Evolutionary conservation across 1,140 invertebrate genomes (phyloP), one percentile per base, ranked within the genome.

Genomic region (Apis dorsata): DNA sequence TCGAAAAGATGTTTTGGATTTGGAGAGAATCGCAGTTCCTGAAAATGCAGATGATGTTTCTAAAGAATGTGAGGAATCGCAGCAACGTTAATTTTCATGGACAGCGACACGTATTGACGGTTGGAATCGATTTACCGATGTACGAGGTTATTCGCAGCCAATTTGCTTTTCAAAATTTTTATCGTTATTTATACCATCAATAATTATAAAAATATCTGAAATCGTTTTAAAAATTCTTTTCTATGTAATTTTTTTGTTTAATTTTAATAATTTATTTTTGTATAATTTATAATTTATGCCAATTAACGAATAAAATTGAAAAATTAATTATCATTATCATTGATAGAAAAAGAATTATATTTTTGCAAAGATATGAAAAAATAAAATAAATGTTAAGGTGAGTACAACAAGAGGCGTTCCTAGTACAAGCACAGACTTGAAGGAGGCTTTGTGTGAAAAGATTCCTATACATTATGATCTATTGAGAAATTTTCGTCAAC

Each of bases 391-490:
- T 71, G 51, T 71, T 53, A 83, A 92, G 90, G 75, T 90, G n/a
- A 92, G 88, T 73, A 90, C 71, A 65, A 92, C 89, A 44, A 87
- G 87, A 44, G 91, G 90, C 0, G 59, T 51, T 0, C 90, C 91
- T 2, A 93, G 91, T 70, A 88, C 85, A 0, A 91, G 90, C 53
- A 88, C 63, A 24, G 80, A 92, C 69, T 81, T 92, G n/a, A 93
- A 93, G 66, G 91, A 92, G 72, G 91, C 90, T 13, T 75, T 92
- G 0, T 86, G 88, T 62, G 92, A 93, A 60, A 93, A 93, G 53
- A 92, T 93, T 34, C 90, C 91, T 0, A 8, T 92, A 7, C 89
- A 93, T 34, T 87, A 93, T 24, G 92, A 93, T 68, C 85, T 90
- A 0, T 28, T 93, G 12, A 79, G 91, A 51, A 91, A 90, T 70